A percentile compares a stretch with the other conserved stretches of the same genome.
Evolutionary conservation across 2,113 vertebrate genomes (phyloP).

Genomic region (Syngnathus floridae): DNA sequence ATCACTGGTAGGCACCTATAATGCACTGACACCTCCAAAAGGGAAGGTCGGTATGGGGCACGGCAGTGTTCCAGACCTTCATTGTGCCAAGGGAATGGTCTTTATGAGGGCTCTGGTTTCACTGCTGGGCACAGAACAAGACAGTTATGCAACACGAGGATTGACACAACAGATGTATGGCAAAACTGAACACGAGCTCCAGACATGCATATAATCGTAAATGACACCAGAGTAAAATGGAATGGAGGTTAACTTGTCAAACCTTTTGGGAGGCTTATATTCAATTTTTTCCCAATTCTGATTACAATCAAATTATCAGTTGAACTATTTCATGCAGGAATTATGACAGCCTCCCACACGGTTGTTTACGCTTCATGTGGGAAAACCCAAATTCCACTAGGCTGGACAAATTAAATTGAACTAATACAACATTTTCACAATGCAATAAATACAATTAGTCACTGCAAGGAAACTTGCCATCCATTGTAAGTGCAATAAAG

Average conservation of each 20-base stretch:
- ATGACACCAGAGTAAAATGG: slow-evolving; percentile 22
- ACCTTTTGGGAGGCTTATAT: not conserved
- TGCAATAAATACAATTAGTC: too few relatives aligned
- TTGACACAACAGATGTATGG: slow-evolving; percentile 24
- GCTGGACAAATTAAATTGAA: too few relatives aligned
- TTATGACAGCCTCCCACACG: too few relatives aligned
- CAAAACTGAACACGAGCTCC: slow-evolving; percentile 13
- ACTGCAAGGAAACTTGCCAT: too few relatives aligned
- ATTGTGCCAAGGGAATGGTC: not conserved
- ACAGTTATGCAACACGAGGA: slow-evolving; percentile 18
- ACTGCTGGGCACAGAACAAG: not conserved
- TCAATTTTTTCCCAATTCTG: not conserved
- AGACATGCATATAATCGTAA: not conserved
- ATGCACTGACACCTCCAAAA: not conserved
- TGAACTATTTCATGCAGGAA: not conserved
- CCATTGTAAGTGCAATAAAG: too few relatives aligned
- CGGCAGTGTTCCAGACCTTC: not conserved
- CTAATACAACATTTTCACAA: too few relatives aligned
- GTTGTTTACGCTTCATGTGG: too few relatives aligned
- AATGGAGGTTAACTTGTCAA: slow-evolving; percentile 13
- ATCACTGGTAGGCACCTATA: slow-evolving; percentile 76
- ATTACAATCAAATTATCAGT: not conserved
- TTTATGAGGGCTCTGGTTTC: slow-evolving; percentile 6
- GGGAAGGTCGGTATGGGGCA: not conserved
- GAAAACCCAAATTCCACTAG: too few relatives aligned